Conservation (phyloP, 2,113 vertebrate genomes). For the Madoqua kirkii region DNA sequence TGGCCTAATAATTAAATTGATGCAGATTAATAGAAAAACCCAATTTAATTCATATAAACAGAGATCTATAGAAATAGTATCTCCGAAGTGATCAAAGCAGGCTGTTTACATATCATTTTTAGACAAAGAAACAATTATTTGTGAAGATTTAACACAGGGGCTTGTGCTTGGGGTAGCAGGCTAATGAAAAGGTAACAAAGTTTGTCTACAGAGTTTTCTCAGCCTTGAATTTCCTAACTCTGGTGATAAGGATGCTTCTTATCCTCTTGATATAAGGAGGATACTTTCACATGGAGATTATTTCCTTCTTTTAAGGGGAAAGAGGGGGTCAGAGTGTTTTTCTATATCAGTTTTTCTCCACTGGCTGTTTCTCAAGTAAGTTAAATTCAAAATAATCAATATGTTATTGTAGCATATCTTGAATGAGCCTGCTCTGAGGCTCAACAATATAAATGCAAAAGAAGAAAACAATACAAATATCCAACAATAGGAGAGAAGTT, state of each 20-base stretch:
- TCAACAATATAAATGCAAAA: background rate
- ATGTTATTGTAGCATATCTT: background rate
- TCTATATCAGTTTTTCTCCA: background rate
- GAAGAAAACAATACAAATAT: slow-evolving; percentile 7
- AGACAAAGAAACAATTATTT: background rate
- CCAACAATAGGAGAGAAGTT: background rate
- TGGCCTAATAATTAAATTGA: background rate
- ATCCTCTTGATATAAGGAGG: background rate
- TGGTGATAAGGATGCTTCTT: background rate
- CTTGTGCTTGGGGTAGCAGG: background rate
- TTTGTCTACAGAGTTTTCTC: background rate
- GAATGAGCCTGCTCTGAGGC: background rate
- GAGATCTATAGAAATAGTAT: background rate
- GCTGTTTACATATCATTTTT: background rate
- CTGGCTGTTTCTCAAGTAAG: background rate
- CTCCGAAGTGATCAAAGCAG: background rate
- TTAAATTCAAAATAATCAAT: background rate
- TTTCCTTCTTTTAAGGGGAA: background rate
- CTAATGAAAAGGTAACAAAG: background rate
- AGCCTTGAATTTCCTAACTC: background rate
- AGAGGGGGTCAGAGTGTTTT: background rate
- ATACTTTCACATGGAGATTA: background rate
- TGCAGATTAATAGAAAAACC: background rate
- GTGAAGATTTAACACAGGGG: background rate
- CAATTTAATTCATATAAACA: background rate